Base-by-base conservation (phyloP, 1,140 invertebrate species). In the Episyrphus balteatus region DNA sequence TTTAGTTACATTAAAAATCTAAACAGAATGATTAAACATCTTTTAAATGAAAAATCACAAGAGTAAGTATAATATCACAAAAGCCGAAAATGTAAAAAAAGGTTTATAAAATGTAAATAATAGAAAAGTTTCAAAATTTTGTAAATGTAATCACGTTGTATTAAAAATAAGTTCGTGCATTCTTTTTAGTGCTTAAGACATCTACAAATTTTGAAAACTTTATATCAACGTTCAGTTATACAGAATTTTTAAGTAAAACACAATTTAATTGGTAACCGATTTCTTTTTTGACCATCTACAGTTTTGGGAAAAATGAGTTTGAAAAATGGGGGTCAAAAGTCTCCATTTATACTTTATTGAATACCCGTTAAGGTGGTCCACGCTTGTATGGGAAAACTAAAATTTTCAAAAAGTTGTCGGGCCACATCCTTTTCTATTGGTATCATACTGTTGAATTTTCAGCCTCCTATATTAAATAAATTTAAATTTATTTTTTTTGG, bases 41-140 rank as follows among this genome's bases (percentile, higher is more conserved):
- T 47, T 37, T 49, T 51, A 45, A 19, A 34, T 39, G 26, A n/a
- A 12, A 37, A 41, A 32, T 30, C 19, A 42, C 13, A 26, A 42
- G 42, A 33, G 19, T 52, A 44, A 52, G 53, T 54, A 53, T 53
- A 44, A 48, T 31, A 52, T 47, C 49, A 45, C 30, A 51, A 53
- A 51, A 40, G 46, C 39, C 53, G 54, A 52, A 26, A 42, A n/a
- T n/a, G n/a, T n/a, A n/a, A n/a, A n/a, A n/a, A n/a, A n/a, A n/a
- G n/a, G n/a, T n/a, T n/a, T n/a, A n/a, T n/a, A n/a, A 45, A 33
- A 37, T 9, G 42, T 44, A 47, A n/a, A 18, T 34, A 18, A 17
- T n/a, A 15, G 42, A 33, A 10, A 47, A 39, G 21, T 36, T 42
- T 42, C 14, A 43, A 37, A 41, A 44, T 42, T 48, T 38, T 51